Evolutionary conservation across 2,888 invertebrate genomes (phyloP), one percentile per base, ranked within the genome.

Genomic region (Eristalinus aeneus): DNA sequence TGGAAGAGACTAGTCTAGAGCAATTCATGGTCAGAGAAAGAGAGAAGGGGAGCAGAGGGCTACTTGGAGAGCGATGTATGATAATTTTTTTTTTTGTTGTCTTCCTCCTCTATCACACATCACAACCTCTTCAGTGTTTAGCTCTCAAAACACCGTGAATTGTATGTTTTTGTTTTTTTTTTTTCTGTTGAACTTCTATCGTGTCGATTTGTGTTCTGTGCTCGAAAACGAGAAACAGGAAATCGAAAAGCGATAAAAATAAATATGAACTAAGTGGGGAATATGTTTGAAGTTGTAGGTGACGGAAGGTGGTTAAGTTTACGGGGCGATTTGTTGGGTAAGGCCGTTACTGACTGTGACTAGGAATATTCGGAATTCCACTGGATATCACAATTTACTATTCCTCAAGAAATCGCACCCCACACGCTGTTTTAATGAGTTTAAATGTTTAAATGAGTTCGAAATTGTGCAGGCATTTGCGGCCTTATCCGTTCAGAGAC

Each of bases 201-300:
- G 46, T 46, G 46, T 46, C 46, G 46, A 46, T 46, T 46, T 46
- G 46, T 46, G 46, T 46, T 46, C 46, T 46, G 34, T 34, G 16
- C 16, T 46, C 46, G 46, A 46, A 46, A 16, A 46, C 46, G 46
- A 46, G 63, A 81, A 85, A 85, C 85, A 85, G 85, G 85, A 85
- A 85, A 85, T 85, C 69, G 85, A 69, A 85, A 85, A 81, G 81
- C 85, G 85, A 85, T 81, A 81, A 85, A 85, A 85, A 85, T 85
- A 85, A 85, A 85, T 81, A 85, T 85, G 85, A 85, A 85, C 85
- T 85, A 85, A 85, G 68, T 76, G 81, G 64, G 73, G 72, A 73
- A 81, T 67, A 68, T 63, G 69, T 61, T 58, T 71, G 72, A 16
- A 68, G 67, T 72, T 80, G 68, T 64, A 23, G 56, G 23, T 16